These are phyloP conservation scores for Microvelia longipes DNA, from an alignment of 1,140 invertebrate species.

Conservation along the genomic window DNA sequence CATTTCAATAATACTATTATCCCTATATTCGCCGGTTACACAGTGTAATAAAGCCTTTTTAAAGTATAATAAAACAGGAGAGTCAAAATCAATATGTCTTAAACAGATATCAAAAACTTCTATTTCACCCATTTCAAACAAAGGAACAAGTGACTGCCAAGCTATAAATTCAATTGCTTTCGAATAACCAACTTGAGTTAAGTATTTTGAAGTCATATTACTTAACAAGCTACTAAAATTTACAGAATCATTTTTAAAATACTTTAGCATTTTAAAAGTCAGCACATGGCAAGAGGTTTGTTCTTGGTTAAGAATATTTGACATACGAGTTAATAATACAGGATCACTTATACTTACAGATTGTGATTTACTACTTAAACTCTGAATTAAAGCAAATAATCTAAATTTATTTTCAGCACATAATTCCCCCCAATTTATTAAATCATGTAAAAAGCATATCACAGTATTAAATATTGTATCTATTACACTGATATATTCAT, in stretches of 20 bases:
- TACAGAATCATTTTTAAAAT: neutral
- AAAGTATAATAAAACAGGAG: neutral
- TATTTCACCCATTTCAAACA: neutral
- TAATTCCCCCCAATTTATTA: neutral
- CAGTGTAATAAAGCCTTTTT: no score
- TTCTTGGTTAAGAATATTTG: neutral
- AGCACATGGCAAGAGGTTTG: neutral
- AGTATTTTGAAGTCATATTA: neutral
- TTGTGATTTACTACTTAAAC: neutral
- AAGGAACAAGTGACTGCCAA: neutral
- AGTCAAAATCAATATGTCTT: neutral
- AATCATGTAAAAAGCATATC: neutral
- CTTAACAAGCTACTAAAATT: neutral
- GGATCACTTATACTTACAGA: neutral
- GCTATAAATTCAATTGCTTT: neutral
- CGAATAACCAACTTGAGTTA: neutral
- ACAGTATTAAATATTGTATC: neutral
- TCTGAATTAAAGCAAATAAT: neutral
- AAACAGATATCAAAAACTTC: neutral
- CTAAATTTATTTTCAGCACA: neutral
- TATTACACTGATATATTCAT: neutral
- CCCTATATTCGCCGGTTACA: no score
- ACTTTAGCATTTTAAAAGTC: neutral
- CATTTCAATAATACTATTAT: no score
- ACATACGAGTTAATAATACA: neutral